A percentile compares a stretch with the other conserved stretches of the same genome.
Evolutionary conservation across 2,113 vertebrate genomes (phyloP).

Genomic region (Bubo scandiacus): DNA sequence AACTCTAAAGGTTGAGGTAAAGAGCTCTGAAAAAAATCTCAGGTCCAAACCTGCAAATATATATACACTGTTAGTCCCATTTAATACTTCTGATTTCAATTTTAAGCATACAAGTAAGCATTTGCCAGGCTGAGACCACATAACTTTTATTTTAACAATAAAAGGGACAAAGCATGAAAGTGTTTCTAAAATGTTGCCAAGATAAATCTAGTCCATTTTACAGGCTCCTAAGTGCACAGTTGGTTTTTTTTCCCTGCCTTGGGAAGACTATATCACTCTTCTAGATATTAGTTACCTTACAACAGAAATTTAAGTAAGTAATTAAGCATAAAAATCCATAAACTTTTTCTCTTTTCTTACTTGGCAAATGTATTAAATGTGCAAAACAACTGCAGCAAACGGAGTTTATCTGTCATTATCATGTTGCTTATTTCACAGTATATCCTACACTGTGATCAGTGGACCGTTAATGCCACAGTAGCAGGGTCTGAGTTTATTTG

Average conservation of each 20-base stretch:
- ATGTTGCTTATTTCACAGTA: accelerated
- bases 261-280: not conserved
- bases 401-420: not conserved
- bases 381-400: not conserved
- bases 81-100: not conserved
- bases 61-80: not conserved
- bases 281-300: not conserved
- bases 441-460: not conserved
- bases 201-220: not conserved
- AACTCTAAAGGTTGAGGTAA: not conserved
- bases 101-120: not conserved
- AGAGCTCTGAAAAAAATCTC: not conserved
- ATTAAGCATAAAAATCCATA: not conserved
- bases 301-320: not conserved
- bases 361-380: not conserved
- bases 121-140: not conserved
- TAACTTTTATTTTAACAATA: not conserved
- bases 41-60: not conserved
- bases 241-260: not conserved
- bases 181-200: not conserved
- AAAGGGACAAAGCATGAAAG: not conserved
- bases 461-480: not conserved
- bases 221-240: accelerated
- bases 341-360: not conserved
- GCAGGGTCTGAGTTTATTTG: not conserved